Conservation (phyloP, 1,140 invertebrate genomes). For the Rhopalosiphum maidis region DNA sequence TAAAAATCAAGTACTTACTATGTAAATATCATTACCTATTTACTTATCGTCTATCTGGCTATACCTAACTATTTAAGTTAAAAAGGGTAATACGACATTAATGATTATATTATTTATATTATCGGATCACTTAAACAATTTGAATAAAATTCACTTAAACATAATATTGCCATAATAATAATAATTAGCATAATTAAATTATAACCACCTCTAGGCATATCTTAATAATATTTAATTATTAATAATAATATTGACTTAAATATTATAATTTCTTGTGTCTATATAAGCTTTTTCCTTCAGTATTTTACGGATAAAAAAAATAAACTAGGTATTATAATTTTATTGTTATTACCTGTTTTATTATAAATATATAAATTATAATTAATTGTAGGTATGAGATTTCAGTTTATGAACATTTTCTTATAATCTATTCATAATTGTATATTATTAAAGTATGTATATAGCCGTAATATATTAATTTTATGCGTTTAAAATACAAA, state of each 20-base stretch:
- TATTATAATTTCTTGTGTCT: too few species aligned
- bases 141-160: not conserved
- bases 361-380: not conserved
- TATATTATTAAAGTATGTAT: not conserved
- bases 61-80: not conserved
- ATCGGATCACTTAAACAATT: not conserved
- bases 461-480: not conserved
- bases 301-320: not conserved
- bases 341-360: not conserved
- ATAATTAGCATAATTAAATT: constrained; percentile 11
- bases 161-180: not conserved
- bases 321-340: not conserved
- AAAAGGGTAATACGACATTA: not conserved
- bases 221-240: not conserved
- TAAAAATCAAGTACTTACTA: not conserved
- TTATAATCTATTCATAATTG: not conserved
- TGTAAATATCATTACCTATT: not conserved
- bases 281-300: not conserved
- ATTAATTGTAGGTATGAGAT: not conserved
- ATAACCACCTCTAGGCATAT: not conserved
- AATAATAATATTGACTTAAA: not conserved
- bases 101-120: not conserved
- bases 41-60: not conserved
- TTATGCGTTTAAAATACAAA: not conserved
- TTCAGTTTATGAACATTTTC: not conserved